A percentile compares a stretch with the other conserved stretches of the same genome.
These are phyloP conservation scores for Bugulina stolonifera DNA, from an alignment of 2,888 invertebrate genomes.

Conservation along the genomic window DNA sequence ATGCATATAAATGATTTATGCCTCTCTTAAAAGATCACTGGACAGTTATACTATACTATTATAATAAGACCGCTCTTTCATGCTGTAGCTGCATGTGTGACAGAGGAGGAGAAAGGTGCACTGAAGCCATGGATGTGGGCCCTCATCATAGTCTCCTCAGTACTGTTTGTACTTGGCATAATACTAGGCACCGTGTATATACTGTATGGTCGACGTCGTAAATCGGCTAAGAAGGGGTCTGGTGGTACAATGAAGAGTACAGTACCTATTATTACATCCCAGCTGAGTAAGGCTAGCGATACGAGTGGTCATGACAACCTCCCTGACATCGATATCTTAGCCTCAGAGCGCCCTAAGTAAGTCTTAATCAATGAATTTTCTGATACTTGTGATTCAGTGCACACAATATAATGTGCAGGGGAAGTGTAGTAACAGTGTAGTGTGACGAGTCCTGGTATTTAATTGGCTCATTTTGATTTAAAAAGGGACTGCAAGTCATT, in stretches of 20 bases:
- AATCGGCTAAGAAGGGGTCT: not conserved
- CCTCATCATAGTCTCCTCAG: conserved; percentile 58
- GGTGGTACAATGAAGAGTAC: conserved; percentile 2
- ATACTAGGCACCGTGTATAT: not conserved
- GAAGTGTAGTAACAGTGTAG: too few species aligned
- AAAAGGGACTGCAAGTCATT: too few species aligned
- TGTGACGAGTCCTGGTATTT: too few species aligned
- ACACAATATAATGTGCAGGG: too few species aligned
- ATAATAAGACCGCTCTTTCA: too few species aligned
- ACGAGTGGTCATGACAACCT: conserved; percentile 1
- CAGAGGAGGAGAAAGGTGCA: not conserved
- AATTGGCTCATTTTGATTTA: too few species aligned
- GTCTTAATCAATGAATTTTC: too few species aligned
- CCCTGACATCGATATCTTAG: not conserved
- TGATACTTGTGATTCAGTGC: too few species aligned
- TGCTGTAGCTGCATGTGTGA: not conserved
- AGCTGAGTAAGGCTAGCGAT: not conserved
- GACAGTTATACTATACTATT: too few species aligned
- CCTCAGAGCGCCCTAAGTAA: not conserved
- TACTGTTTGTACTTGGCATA: conserved; percentile 63
- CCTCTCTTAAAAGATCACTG: too few species aligned
- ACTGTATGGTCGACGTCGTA: not conserved
- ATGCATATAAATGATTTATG: too few species aligned
- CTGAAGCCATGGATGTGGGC: conserved; percentile 33
- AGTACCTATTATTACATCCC: not conserved